These are phyloP conservation scores for Oncorhynchus tshawytscha DNA, from an alignment of 2,113 vertebrate species.

Conservation along the genomic window DNA sequence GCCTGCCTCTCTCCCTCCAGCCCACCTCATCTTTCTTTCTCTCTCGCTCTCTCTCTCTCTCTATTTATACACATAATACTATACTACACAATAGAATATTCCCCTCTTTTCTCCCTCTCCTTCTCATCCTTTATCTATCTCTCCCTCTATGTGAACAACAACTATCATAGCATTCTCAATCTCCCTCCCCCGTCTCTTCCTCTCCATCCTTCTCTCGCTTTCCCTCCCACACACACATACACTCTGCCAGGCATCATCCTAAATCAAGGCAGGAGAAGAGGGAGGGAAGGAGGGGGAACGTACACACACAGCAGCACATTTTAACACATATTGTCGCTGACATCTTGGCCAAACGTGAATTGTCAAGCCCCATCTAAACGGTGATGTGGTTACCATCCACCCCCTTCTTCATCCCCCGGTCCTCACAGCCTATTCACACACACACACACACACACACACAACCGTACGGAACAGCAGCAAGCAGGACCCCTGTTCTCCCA, in stretches of 20 bases:
- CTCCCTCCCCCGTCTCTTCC: conserved; percentile 47
- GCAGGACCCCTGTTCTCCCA: not conserved
- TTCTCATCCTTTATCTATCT: conserved; percentile 12
- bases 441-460: conserved; percentile 10
- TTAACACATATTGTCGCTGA: conserved; percentile 58
- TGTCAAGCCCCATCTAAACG: conserved; percentile 12
- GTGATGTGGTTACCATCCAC: conserved; percentile 19
- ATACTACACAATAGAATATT: conserved; percentile 50
- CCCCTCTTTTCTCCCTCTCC: conserved; percentile 20
- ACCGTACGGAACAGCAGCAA: not conserved
- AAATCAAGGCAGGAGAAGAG: conserved; percentile 69
- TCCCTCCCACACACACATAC: conserved; percentile 43
- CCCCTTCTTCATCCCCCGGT: conserved; percentile 10
- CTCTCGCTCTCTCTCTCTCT: not conserved
- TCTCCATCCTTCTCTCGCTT: conserved; percentile 58
- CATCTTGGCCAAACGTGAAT: conserved; percentile 40
- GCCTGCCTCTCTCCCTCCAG: no score
- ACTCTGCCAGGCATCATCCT: conserved; percentile 74
- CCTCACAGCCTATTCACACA: conserved; percentile 7
- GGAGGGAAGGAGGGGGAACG: conserved; percentile 26
- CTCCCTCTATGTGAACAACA: conserved; percentile 51
- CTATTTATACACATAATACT: conserved; percentile 49
- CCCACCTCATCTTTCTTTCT: no score
- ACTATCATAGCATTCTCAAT: conserved; percentile 49
- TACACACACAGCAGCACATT: conserved; percentile 54